These are phyloP conservation scores for Erethizon dorsatum DNA, from an alignment of 2,797 vertebrate species.

Conservation along the genomic window DNA sequence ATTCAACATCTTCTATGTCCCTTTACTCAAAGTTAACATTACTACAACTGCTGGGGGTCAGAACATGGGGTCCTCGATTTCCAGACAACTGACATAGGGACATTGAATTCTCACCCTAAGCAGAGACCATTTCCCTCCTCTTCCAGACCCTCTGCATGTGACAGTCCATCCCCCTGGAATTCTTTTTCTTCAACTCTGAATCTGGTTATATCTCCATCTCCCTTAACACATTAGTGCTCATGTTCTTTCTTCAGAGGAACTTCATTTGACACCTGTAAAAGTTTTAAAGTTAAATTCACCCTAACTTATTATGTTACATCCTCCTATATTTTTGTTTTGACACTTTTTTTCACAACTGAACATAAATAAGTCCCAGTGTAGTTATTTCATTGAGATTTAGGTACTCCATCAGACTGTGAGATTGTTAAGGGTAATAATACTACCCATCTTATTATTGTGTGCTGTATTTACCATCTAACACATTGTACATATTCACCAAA, in stretches of 20 bases:
- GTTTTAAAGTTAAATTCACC: not conserved
- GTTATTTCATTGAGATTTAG: not conserved
- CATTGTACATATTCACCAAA: not conserved
- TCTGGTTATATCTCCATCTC: not conserved
- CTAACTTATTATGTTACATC: not conserved
- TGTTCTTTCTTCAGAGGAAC: not conserved
- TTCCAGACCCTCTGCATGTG: not conserved
- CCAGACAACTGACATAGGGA: accelerated
- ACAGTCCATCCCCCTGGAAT: not conserved
- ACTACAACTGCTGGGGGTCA: too few relatives aligned
- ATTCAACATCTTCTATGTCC: not conserved
- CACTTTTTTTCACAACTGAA: not conserved
- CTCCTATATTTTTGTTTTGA: not conserved
- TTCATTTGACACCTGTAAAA: not conserved
- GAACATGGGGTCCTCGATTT: too few relatives aligned
- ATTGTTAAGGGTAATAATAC: not conserved
- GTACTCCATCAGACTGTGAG: not conserved
- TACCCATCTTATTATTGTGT: accelerated
- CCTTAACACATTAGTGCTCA: not conserved
- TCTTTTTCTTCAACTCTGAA: not conserved
- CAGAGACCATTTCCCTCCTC: not conserved
- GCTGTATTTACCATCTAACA: not conserved
- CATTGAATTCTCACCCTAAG: not conserved
- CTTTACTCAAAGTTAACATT: not conserved
- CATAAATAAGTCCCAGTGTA: not conserved